Evolutionary conservation across 2,888 invertebrate species (phyloP).

Genomic region (Andrena marginata): DNA sequence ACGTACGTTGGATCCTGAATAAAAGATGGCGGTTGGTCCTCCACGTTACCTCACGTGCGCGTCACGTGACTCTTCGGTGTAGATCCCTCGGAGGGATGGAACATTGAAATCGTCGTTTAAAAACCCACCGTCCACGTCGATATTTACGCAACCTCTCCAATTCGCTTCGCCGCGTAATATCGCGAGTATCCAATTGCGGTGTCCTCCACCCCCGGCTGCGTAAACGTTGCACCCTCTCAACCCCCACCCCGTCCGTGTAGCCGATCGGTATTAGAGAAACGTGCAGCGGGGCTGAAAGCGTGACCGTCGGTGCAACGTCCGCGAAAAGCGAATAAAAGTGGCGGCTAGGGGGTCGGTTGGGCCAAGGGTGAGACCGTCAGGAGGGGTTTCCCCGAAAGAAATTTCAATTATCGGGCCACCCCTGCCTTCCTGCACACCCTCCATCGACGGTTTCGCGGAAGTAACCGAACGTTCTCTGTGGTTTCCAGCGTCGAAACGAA

Average conservation of each 20-base stretch:
- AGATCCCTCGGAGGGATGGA: background rate
- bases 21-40: slow-evolving; percentile 12
- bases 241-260: slow-evolving; percentile 6
- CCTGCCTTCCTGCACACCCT: slow-evolving; percentile 54
- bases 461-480: slow-evolving; percentile 60
- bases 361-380: slow-evolving; percentile 40
- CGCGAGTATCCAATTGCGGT: slow-evolving; percentile 25
- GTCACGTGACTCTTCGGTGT: slow-evolving; percentile 15
- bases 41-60: slow-evolving; percentile 6
- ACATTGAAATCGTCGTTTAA: background rate
- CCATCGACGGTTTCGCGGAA: slow-evolving; percentile 62
- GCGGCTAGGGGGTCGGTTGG: slow-evolving; percentile 19
- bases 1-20: slow-evolving; percentile 11
- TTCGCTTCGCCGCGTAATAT: slow-evolving; percentile 20
- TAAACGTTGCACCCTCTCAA: slow-evolving; percentile 18
- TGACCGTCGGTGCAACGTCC: slow-evolving; percentile 69
- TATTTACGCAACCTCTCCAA: slow-evolving; percentile 1
- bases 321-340: slow-evolving; percentile 55
- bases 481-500: slow-evolving; percentile 46
- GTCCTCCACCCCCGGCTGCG: background rate
- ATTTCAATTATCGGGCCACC: slow-evolving; percentile 71
- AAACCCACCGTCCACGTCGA: slow-evolving; percentile 6
- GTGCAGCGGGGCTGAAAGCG: slow-evolving; percentile 33
- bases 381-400: slow-evolving; percentile 71
- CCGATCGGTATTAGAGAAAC: slow-evolving; percentile 36